These are phyloP conservation scores for Luperina testacea DNA, from an alignment of 2,888 invertebrate genomes.

Conservation along the genomic window DNA sequence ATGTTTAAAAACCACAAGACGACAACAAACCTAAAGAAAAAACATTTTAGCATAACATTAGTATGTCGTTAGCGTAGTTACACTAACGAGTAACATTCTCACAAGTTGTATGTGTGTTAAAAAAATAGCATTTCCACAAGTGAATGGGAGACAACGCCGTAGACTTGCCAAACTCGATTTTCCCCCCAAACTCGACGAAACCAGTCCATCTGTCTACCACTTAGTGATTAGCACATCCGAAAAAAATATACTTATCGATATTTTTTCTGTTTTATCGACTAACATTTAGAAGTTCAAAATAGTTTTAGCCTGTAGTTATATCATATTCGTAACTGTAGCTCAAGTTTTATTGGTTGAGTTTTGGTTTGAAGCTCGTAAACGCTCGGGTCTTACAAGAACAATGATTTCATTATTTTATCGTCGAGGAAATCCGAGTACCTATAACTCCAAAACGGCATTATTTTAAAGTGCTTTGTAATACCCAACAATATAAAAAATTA, in stretches of 20 bases:
- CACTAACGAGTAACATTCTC: constrained; percentile 36
- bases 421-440: constrained; percentile 30
- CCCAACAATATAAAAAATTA: neutral
- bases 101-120: constrained; percentile 30
- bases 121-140: constrained; percentile 42
- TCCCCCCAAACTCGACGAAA: constrained; percentile 52
- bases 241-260: constrained; percentile 51
- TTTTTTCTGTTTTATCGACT: constrained; percentile 45
- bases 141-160: constrained; percentile 45
- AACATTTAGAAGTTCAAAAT: constrained; percentile 10
- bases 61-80: constrained; percentile 21
- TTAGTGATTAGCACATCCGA: constrained; percentile 51
- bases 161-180: constrained; percentile 63
- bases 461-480: constrained; percentile 1
- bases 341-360: constrained; percentile 46
- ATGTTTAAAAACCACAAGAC: neutral
- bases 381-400: constrained; percentile 32
- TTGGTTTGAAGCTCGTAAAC: constrained; percentile 52
- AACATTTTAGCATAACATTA: constrained; percentile 29
- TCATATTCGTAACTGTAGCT: constrained; percentile 13
- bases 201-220: constrained; percentile 63
- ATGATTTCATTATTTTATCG: constrained; percentile 49
- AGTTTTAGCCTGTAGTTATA: constrained; percentile 8
- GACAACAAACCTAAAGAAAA: neutral
- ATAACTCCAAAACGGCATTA: neutral